Base-by-base conservation (phyloP, 2,113 vertebrate species). In the Mastomys natalensis region DNA sequence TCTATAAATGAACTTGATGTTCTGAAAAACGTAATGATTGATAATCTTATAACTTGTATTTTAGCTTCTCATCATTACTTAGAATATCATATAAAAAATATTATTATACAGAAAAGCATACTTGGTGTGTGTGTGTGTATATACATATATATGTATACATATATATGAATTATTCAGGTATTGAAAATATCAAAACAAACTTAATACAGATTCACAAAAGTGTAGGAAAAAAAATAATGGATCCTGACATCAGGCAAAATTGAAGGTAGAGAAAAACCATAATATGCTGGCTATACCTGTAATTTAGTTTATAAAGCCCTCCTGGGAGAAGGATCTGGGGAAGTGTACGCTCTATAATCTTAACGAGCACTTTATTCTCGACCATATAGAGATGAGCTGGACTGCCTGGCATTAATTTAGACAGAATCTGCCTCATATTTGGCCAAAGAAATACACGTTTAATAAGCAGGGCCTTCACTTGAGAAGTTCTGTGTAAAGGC, bases 401-500 rank as follows among this genome's bases (percentile, higher is more conserved):
- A 86, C 31, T 62, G 66, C 5, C 58, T 93, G 26, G 31, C 45
- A 81, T 12, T 58, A 96, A 43, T 90, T 51, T 97, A 92, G 90
- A 60, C 84, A 94, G 73, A 96, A 29, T 60, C 93, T 34, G 7
- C 74, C 12, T 48, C 77, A 29, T 60, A 40, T 95, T 45, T 85
- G 80, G 11, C 80, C 96, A 40, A 43, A 87, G 84, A 90, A 89
- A 92, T 92, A 91, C 43, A 12, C 51, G 78, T 8, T 1, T 74
- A 86, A 31, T 94, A 96, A 74, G 73, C 15, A 91, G 68, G 70
- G 1, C 9, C 45, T 24, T 97, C 64, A 45, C 43, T 98, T 70
- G 85, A 92, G 93, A 97, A 94, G 84, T 89, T 96, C 87, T 84
- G 24, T 95, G 85, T 48, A 13, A 76, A 80, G 48, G 90, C 88